Evolutionary conservation across 2,113 vertebrate species (phyloP).

Genomic region (Halichoerus grypus): DNA sequence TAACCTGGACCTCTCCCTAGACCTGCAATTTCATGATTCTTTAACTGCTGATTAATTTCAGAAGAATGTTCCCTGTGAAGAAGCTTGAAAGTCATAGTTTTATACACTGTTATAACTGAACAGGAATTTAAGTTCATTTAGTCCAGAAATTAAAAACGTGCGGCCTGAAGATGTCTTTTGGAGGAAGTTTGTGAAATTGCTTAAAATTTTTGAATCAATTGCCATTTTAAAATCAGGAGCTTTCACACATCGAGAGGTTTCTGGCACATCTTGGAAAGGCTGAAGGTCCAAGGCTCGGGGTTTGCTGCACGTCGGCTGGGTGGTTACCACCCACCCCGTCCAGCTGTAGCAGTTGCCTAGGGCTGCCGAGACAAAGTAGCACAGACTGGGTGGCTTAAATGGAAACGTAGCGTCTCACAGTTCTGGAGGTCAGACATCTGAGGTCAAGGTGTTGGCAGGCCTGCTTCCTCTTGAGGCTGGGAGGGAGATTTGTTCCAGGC

Average conservation of each 20-base stretch:
- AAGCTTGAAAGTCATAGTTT: neutral
- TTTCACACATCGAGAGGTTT: neutral
- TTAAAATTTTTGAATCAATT: neutral
- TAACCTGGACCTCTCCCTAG: fast-evolving
- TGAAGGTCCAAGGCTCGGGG: too few relatives aligned
- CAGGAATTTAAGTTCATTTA: neutral
- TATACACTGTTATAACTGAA: neutral
- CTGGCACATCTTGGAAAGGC: neutral
- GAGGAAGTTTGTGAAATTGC: neutral
- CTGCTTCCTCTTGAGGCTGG: neutral
- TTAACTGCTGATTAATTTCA: neutral
- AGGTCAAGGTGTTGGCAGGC: fast-evolving
- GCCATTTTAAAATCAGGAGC: neutral
- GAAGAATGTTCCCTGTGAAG: neutral
- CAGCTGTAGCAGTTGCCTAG: too few relatives aligned
- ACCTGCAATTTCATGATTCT: neutral
- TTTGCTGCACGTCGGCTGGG: fast-evolving
- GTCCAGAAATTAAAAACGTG: neutral
- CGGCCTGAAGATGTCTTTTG: neutral
- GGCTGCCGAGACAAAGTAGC: fast-evolving
- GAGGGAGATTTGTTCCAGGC: neutral
- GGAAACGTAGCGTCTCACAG: fast-evolving
- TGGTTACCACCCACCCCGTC: fast-evolving
- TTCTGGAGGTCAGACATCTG: neutral
- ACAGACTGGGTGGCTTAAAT: neutral